Base-by-base conservation (phyloP, 2,888 invertebrate genomes). In the Disparrhopalites patrizii region DNA sequence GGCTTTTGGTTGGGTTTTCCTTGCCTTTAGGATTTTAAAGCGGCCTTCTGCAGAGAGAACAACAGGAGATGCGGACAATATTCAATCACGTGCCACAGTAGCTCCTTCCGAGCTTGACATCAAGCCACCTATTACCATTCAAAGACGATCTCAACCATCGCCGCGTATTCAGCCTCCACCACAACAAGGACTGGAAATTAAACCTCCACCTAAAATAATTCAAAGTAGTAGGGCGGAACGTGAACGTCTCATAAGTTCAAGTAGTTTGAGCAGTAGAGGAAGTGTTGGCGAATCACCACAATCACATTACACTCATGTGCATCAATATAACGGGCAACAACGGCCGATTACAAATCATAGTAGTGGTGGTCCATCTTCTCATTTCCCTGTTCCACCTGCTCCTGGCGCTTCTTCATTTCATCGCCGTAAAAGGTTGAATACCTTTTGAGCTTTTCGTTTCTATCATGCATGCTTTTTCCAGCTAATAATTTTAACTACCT, bases 381-480 rank as follows among this genome's bases (percentile, higher is more conserved):
- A 38, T 58, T 27, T 30, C 43, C 40, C 58, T n/a, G 58, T 58
- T 47, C 58, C 58, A 18, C 47, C 58, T 58, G 43, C 43, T 43
- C 40, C 58, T 27, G 58, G 47, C 43, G 57, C 36, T 57, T 57
- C 57, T 38, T 30, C 28, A 36, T 23, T 57, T 36, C 40, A 58
- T 58, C 61, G 61, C 51, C 61, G 50, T 47, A 61, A 61, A 61
- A 61, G 61, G 61, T 61, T 51, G 20, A 30, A 25, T 28, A 50
- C 50, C 33, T 31, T 43, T 43, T 50, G 15, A 28, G 51, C 61
- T 61, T 31, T 55, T 43, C 38, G 20, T 43, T 43, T 3, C 18
- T 43, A 28, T 43, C 28, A 20, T 43, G 20, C 27, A 23, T 60
- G 15, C 20, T 18, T 60, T 60, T 60, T n/a, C 20, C 18, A 3